phyloP scores from a whole-genome alignment of 2,797 vertebrate species.

The Coccyzus lansbergi region DNA sequence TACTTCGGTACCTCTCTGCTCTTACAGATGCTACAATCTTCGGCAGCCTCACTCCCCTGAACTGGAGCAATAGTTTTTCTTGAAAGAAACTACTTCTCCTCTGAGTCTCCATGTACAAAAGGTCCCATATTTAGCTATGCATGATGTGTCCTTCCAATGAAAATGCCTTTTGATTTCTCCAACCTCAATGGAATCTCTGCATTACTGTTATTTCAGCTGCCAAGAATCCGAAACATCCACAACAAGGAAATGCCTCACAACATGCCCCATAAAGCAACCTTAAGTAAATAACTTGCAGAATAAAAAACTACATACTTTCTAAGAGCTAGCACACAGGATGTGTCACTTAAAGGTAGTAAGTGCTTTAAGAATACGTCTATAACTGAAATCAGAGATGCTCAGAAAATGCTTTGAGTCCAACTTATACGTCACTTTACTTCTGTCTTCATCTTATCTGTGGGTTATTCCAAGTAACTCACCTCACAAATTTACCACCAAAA shows the following conservation, averaged over 20 bases:
- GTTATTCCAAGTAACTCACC: neutral
- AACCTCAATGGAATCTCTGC: neutral
- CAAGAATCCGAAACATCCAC: neutral
- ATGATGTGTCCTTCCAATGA: neutral
- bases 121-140: neutral
- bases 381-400: neutral
- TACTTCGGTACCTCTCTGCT: neutral
- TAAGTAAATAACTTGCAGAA: neutral
- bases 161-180: neutral
- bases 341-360: fast-evolving
- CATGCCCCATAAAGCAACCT: neutral
- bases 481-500: neutral
- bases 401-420: neutral
- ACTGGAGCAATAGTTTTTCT: neutral
- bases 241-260: neutral
- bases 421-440: neutral
- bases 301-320: neutral
- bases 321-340: neutral
- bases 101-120: neutral
- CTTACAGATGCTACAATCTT: neutral
- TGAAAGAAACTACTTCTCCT: neutral
- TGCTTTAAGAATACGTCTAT: neutral
- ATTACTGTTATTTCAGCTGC: neutral
- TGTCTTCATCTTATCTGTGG: neutral
- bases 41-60: neutral